Conservation (phyloP, 2,113 vertebrate species). For the Psophia crepitans region DNA sequence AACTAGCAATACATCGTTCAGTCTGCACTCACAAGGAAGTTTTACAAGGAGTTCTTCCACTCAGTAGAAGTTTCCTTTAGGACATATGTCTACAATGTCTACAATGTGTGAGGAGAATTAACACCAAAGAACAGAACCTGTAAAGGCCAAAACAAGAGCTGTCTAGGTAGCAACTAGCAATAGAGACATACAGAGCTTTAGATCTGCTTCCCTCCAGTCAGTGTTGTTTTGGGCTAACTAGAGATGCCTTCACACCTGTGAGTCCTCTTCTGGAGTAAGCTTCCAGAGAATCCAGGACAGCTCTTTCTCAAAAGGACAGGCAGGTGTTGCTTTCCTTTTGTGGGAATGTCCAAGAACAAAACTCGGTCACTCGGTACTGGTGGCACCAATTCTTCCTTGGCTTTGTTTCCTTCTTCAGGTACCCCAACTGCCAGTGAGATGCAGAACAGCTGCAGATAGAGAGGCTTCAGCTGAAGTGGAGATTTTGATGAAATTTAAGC, state of each 20-base stretch:
- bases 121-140: neutral
- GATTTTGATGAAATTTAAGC: neutral
- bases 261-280: neutral
- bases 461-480: neutral
- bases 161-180: neutral
- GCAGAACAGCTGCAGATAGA: neutral
- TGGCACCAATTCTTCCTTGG: neutral
- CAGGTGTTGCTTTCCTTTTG: neutral
- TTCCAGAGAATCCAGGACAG: neutral
- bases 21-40: neutral
- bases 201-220: neutral
- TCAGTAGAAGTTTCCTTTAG: neutral
- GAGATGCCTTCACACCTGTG: neutral
- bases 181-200: neutral
- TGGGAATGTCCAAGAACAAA: neutral
- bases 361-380: neutral
- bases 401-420: neutral
- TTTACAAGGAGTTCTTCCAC: neutral
- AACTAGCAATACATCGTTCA: conserved; percentile 20
- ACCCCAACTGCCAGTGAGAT: neutral
- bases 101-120: neutral
- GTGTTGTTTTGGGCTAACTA: neutral
- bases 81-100: neutral
- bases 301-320: neutral
- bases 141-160: neutral